phyloP scores from a whole-genome alignment of 2,113 vertebrate species.

The Megaceryle torquata region DNA sequence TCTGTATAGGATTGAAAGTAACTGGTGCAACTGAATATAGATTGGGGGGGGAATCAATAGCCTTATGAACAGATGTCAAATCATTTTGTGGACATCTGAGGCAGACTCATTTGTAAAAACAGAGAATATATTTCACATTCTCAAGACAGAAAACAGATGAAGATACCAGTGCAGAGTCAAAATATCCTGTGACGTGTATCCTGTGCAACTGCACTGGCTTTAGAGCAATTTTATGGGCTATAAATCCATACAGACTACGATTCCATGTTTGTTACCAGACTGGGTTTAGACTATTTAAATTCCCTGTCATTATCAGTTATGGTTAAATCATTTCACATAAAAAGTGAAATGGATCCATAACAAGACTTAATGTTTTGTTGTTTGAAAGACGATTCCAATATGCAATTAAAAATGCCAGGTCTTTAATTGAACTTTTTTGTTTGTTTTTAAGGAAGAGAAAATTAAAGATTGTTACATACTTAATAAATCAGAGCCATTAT shows the following conservation, averaged over 20 bases:
- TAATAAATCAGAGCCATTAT: neutral
- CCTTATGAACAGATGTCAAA: neutral
- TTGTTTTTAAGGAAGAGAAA: neutral
- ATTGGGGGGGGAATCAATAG: neutral
- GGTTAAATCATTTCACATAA: slow-evolving; percentile 33
- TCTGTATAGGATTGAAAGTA: slow-evolving; percentile 4
- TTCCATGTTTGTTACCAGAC: neutral
- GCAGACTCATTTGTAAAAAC: neutral
- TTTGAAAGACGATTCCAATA: neutral
- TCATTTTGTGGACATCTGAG: neutral
- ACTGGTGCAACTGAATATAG: neutral
- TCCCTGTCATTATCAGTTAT: slow-evolving; percentile 16
- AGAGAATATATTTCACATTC: neutral
- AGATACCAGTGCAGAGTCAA: neutral
- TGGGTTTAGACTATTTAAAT: slow-evolving; percentile 32
- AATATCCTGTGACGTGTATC: neutral
- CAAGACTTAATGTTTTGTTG: slow-evolving; percentile 3
- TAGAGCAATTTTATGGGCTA: neutral
- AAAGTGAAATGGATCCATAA: slow-evolving; percentile 19
- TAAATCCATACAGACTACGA: neutral
- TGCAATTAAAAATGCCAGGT: neutral
- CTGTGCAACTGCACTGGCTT: neutral
- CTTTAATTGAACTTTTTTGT: neutral
- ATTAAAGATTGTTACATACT: neutral
- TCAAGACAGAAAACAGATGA: neutral